Conservation (phyloP, 2,888 invertebrate species). For the Trichogramma dendrolimi region DNA sequence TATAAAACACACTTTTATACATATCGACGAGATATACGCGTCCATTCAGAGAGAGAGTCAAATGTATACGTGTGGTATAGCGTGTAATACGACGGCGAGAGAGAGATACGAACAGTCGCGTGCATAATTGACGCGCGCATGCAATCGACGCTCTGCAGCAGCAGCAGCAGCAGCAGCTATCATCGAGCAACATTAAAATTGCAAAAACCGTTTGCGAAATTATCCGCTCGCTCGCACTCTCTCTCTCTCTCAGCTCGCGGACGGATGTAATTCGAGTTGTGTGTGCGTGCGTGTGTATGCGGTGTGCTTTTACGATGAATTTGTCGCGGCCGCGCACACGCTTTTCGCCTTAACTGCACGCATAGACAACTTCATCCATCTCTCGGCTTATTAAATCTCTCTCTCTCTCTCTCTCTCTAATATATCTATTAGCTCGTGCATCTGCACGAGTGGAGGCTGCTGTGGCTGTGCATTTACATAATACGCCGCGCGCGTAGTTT, state of each 20-base stretch:
- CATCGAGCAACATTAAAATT: background rate
- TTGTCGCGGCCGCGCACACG: background rate
- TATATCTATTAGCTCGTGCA: too few species aligned
- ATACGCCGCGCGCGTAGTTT: constrained; percentile 32
- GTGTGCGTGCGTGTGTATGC: constrained; percentile 2
- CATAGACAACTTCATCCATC: constrained; percentile 4
- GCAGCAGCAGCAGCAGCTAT: too few species aligned
- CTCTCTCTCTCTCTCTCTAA: constrained; percentile 1
- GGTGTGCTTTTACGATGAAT: background rate
- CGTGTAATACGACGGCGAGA: too few species aligned
- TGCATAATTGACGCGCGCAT: background rate
- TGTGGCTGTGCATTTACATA: constrained; percentile 47
- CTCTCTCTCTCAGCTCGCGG: background rate
- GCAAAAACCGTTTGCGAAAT: background rate
- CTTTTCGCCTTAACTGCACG: constrained; percentile 14
- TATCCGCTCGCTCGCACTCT: background rate
- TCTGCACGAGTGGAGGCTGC: background rate
- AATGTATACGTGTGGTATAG: too few species aligned
- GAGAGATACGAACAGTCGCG: too few species aligned
- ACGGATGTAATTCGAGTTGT: background rate
- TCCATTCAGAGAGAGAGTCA: too few species aligned
- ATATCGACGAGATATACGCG: too few species aligned
- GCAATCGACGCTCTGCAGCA: too few species aligned
- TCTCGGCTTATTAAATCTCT: background rate
- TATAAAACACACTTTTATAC: too few species aligned